Percentiles rank a stretch among this genome's conserved stretches.
phyloP scores from a whole-genome alignment of 2,797 vertebrate species.

The Karalla daura region DNA sequence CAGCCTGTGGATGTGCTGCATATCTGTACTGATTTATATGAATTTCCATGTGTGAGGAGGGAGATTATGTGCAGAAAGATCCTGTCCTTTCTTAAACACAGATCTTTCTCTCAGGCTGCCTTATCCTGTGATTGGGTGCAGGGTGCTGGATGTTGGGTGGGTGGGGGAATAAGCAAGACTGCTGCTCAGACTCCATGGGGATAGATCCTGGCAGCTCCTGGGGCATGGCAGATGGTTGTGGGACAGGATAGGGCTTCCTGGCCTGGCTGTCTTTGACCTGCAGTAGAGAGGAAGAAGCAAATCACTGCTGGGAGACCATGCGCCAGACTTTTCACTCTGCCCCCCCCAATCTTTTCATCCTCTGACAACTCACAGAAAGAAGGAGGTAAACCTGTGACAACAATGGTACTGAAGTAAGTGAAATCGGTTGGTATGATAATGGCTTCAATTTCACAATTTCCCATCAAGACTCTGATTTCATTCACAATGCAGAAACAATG shows the following conservation, averaged over 20 bases:
- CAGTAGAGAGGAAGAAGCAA: constrained; percentile 38
- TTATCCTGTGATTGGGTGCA: constrained; percentile 55
- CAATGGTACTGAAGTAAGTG: constrained; percentile 13
- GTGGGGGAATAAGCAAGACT: constrained; percentile 49
- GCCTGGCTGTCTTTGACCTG: constrained; percentile 74
- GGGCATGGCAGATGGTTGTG: constrained; percentile 78
- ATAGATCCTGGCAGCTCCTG: constrained; percentile 77
- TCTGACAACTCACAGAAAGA: constrained; percentile 8
- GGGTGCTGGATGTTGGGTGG: constrained; percentile 48
- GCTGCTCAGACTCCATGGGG: constrained; percentile 54
- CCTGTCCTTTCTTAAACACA: constrained; percentile 21
- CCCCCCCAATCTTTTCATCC: not conserved
- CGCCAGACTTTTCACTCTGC: constrained; percentile 22
- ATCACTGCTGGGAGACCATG: constrained; percentile 18
- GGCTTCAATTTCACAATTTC: constrained; percentile 32
- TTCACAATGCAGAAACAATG: constrained; percentile 57
- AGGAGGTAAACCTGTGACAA: constrained; percentile 5
- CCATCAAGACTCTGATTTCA: constrained; percentile 41
- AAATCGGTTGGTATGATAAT: constrained; percentile 39
- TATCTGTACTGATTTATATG: not conserved
- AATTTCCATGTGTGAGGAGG: not conserved
- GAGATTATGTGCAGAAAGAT: not conserved
- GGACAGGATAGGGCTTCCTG: constrained; percentile 70
- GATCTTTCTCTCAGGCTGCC: constrained; percentile 57
- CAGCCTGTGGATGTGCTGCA: not conserved